phyloP scores from a whole-genome alignment of 1,140 invertebrate species.

The Samia ricini region DNA sequence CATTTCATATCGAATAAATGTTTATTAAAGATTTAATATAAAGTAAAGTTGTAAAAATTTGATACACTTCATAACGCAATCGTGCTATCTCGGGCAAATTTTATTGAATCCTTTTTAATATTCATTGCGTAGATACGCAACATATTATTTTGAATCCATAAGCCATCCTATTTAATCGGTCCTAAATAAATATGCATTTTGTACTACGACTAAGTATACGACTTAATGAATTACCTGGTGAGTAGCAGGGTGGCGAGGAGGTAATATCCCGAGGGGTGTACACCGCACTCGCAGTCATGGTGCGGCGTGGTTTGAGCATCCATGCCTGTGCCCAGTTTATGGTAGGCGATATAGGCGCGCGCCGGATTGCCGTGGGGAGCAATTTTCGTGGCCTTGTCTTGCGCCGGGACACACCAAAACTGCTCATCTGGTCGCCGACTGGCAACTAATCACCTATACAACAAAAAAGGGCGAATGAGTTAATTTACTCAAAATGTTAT shows the following conservation, averaged over 20 bases:
- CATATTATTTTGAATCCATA: too few species aligned
- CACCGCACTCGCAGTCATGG: conserved; percentile 69
- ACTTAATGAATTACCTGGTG: conserved; percentile 49
- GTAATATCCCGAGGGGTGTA: conserved; percentile 72
- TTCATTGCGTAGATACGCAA: too few species aligned
- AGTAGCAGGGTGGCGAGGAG: conserved; percentile 70
- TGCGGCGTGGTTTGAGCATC: conserved; percentile 63
- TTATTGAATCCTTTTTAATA: too few species aligned
- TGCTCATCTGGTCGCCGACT: conserved; percentile 67
- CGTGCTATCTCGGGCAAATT: too few species aligned
- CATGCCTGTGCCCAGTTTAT: conserved; percentile 67
- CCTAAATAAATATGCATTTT: too few species aligned
- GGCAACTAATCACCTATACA: conserved; percentile 39
- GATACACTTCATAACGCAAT: too few species aligned
- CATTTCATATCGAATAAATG: too few species aligned
- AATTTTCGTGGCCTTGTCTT: conserved; percentile 64
- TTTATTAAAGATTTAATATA: too few species aligned
- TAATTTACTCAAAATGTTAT: too few species aligned
- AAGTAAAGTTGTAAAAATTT: too few species aligned
- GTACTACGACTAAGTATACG: not conserved
- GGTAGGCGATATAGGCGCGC: conserved; percentile 72
- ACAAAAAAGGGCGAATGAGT: not conserved
- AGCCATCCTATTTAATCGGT: too few species aligned
- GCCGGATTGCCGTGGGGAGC: conserved; percentile 70
- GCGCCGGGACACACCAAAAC: conserved; percentile 45